Evolutionary conservation across 2,888 invertebrate genomes (phyloP).

Genomic region (Oligia fasciuncula): DNA sequence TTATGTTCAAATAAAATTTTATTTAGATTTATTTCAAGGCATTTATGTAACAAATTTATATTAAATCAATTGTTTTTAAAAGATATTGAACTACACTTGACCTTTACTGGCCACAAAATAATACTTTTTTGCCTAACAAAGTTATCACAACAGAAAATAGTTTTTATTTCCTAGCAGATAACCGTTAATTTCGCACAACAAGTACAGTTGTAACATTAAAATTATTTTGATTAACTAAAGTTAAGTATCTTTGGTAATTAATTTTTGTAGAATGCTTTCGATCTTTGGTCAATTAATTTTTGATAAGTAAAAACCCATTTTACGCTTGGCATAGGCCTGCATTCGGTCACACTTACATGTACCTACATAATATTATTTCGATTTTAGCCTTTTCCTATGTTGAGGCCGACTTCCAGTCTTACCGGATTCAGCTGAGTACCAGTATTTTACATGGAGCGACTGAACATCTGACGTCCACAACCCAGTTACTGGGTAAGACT

Average conservation of each 20-base stretch:
- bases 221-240: conserved; percentile 34
- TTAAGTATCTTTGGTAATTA: conserved; percentile 44
- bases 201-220: neutral
- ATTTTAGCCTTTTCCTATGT: neutral
- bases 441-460: neutral
- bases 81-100: neutral
- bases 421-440: neutral
- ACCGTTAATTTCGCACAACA: neutral
- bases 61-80: neutral
- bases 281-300: conserved; percentile 13
- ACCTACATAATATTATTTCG: neutral
- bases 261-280: conserved; percentile 11
- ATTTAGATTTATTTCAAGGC: neutral
- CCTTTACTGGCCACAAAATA: neutral
- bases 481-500: neutral
- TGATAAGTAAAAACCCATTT: conserved; percentile 8
- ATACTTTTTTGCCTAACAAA: neutral
- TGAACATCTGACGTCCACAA: too few species aligned
- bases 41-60: neutral
- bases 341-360: neutral
- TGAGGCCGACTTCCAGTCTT: neutral
- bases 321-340: neutral
- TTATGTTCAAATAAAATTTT: neutral
- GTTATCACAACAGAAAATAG: neutral
- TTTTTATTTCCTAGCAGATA: neutral